phyloP scores from a whole-genome alignment of 2,797 vertebrate species.

The Myioborus melanocephalus region DNA sequence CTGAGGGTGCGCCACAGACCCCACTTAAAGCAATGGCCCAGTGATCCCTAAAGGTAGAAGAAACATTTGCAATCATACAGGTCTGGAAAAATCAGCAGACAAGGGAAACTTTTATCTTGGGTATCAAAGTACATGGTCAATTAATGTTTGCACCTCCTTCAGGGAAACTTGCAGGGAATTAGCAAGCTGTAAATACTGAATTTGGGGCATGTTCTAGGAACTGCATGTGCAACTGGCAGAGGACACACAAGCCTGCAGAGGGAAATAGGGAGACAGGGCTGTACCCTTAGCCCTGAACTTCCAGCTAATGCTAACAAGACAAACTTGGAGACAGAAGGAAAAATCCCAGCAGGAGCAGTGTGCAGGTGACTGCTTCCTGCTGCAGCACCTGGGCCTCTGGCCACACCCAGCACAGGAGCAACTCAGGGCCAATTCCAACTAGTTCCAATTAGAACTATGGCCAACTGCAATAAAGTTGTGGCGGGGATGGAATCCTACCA shows the following conservation, averaged over 20 bases:
- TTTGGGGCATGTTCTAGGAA: not conserved
- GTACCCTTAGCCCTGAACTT: not conserved
- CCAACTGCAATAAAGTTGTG: not conserved
- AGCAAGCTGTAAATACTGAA: not conserved
- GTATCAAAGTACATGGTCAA: not conserved
- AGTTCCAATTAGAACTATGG: not conserved
- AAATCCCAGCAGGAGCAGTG: not conserved
- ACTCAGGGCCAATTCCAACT: too few relatives aligned
- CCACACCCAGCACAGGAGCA: rapidly evolving
- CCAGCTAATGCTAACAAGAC: not conserved
- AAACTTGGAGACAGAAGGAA: not conserved
- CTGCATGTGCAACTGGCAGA: not conserved
- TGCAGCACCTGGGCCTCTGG: rapidly evolving
- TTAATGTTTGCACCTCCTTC: not conserved
- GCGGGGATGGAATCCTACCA: not conserved
- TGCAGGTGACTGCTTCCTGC: not conserved
- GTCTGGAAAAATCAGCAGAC: not conserved
- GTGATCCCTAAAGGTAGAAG: not conserved
- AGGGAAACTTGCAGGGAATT: not conserved
- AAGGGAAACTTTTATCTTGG: not conserved
- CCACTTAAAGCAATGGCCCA: not conserved
- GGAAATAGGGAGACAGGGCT: not conserved
- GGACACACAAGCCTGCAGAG: not conserved
- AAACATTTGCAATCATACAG: not conserved
- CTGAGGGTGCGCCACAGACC: not conserved